Conservation (phyloP, 2,888 invertebrate genomes). For the Lamproptera curius region DNA sequence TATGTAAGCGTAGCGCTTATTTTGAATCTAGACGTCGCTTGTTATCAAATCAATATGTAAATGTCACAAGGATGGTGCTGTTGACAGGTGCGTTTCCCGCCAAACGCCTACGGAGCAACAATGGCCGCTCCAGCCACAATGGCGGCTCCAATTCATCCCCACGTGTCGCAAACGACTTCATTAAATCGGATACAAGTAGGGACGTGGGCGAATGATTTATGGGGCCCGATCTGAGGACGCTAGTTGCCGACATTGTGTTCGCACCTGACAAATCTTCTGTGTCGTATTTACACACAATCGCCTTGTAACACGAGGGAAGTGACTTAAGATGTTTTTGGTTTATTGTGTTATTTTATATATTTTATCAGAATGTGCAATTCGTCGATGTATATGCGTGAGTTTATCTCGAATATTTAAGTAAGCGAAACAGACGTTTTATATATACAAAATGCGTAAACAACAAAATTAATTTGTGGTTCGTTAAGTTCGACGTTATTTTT, state of each 20-base stretch:
- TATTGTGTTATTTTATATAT: no score
- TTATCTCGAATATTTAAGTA: no score
- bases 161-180: conserved; percentile 71
- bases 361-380: no score
- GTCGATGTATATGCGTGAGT: no score
- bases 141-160: conserved; percentile 52
- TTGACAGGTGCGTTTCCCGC: conserved; percentile 68
- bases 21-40: no score
- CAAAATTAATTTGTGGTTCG: no score
- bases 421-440: no score
- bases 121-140: conserved; percentile 47
- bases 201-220: conserved; percentile 64
- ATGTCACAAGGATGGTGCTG: not conserved
- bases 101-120: conserved; percentile 68
- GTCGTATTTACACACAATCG: conserved; percentile 12
- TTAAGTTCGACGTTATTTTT: no score
- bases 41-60: no score
- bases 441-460: no score
- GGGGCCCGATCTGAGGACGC: conserved; percentile 34
- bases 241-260: conserved; percentile 20
- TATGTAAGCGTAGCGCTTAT: no score
- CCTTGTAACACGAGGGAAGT: not conserved
- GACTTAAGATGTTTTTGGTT: no score
- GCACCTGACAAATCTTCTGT: conserved; percentile 15
- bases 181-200: conserved; percentile 62